Percentiles rank a stretch among this genome's conserved stretches.
Evolutionary conservation across 37 sponge, comb jelly and placozoan species (phyloP).

Genomic region (Chondrosia reniformis): DNA sequence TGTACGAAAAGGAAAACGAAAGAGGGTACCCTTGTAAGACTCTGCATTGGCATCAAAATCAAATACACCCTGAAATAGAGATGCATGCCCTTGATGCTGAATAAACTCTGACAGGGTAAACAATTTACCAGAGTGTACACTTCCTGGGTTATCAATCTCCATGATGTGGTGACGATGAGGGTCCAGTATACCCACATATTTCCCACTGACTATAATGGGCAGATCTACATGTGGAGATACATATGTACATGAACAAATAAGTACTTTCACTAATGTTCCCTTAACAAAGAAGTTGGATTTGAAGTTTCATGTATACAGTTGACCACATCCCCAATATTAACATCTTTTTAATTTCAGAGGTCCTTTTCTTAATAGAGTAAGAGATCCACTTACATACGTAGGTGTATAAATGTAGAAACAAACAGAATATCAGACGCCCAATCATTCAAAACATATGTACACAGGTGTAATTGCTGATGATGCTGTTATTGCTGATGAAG

Average conservation of each 20-base stretch:
- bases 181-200: conserved; percentile 53
- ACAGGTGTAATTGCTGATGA: no score
- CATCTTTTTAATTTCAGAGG: not conserved
- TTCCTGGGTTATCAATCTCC: not conserved
- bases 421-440: no score
- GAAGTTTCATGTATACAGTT: not conserved
- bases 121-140: not conserved
- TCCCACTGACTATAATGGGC: conserved; percentile 65
- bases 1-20: conserved; percentile 23
- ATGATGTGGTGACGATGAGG: conserved; percentile 38
- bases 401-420: no score
- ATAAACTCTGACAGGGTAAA: not conserved
- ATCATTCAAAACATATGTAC: no score
- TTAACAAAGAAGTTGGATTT: not conserved
- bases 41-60: not conserved
- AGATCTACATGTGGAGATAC: conserved; percentile 36
- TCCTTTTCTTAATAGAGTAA: no score
- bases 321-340: not conserved
- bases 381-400: no score
- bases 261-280: not conserved
- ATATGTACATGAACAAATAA: not conserved
- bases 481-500: no score
- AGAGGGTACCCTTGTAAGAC: conserved; percentile 7
- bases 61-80: not conserved
- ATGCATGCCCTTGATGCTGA: not conserved